Conservation (phyloP, 1,140 invertebrate genomes). For the Procambarus virginalis region DNA sequence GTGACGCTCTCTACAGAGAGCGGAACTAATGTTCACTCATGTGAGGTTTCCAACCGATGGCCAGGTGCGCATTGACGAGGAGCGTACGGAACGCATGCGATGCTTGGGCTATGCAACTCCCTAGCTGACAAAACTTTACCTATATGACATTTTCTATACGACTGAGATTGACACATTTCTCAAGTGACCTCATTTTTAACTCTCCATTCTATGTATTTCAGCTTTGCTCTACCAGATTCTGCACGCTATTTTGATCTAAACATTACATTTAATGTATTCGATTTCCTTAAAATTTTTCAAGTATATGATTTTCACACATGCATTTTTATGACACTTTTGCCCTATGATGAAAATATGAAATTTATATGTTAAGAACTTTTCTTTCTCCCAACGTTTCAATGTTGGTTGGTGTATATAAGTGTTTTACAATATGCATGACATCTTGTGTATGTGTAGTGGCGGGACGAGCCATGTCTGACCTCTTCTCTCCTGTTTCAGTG, state of each 20-base stretch:
- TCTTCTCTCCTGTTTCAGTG: conserved; percentile 1
- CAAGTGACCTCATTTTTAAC: neutral
- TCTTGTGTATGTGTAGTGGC: neutral
- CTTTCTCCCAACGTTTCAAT: neutral
- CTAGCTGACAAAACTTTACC: neutral
- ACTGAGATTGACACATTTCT: neutral
- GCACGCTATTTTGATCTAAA: neutral
- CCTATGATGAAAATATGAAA: neutral
- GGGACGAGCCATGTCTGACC: neutral
- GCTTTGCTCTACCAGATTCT: neutral
- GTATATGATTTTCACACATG: neutral
- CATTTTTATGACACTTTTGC: neutral
- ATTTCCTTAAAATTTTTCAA: neutral
- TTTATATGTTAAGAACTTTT: neutral
- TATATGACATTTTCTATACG: neutral
- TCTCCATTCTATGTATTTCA: neutral
- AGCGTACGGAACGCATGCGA: neutral
- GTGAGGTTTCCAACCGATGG: neutral
- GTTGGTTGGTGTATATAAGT: neutral
- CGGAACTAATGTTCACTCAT: no score
- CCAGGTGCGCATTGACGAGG: neutral
- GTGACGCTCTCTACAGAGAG: no score
- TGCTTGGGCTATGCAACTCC: neutral
- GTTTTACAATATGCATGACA: neutral
- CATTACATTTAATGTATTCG: neutral